Base-by-base conservation (phyloP, 2,888 invertebrate species). In the Micoletzkya japonica region DNA sequence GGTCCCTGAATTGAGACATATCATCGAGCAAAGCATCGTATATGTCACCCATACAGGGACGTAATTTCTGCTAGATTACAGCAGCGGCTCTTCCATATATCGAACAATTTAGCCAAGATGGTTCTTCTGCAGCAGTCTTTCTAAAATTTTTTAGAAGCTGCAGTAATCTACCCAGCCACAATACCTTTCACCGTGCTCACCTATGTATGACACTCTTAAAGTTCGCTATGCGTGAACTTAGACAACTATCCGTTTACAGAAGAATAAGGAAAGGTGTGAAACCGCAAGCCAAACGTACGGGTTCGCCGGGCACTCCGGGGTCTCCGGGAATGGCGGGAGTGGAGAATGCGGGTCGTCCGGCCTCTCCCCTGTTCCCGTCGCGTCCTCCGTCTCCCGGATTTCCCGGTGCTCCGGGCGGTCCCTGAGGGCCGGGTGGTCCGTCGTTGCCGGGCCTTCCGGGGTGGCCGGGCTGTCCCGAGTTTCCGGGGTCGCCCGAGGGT, bases 281-380 rank as follows among this genome's bases (percentile, higher is more conserved):
- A n/a, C 56, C n/a, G n/a, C n/a, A n/a, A n/a, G n/a, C n/a, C n/a
- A n/a, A 28, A 36, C 70, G 39, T 39, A 79, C 81, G 37, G 79
- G 74, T 73, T 84, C 82, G 76, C 84, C 84, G 50, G 81, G 78
- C 49, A 78, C 76, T 75, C 85, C 85, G 24, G 84, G 82, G 72
- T 84, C 84, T 77, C 85, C 85, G 32, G 85, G 85, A n/a, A 81
- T 67, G 7, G 83, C 82, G 6, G 85, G 85, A 2, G 83, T 83
- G 20, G 82, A 81, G 72, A 83, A 81, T 49, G 85, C 85, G 0
- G 85, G 85, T 59, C 85, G 71, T 72, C 85, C 85, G 24, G 79
- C 82, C 50, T 85, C 83, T 73, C 85, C 85, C 24, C 82, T 74
- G 32, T 81, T 76, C 63, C 85, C 85, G 58, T 83, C 84, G 44